Percentiles rank a stretch among this genome's conserved stretches.
Evolutionary conservation across 2,113 vertebrate genomes (phyloP).

Genomic region (Brachyhypopomus occidentalis): DNA sequence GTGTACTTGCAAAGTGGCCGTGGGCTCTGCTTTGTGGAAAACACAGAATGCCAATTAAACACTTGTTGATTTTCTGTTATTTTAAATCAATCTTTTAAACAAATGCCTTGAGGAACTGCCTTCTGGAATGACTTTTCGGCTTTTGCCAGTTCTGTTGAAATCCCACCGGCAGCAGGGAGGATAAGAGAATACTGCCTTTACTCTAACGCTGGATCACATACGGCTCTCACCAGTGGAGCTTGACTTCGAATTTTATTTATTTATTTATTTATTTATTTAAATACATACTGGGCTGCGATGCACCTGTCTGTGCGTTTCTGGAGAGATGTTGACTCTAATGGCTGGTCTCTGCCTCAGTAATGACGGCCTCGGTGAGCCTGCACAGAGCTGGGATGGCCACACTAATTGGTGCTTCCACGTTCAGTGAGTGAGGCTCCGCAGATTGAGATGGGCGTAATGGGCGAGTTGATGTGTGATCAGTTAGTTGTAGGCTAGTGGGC

Average conservation of each 20-base stretch:
- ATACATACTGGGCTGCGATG: too few species aligned
- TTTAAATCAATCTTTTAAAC: not conserved
- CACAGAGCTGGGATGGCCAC: slow-evolving; percentile 5
- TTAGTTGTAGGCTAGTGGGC: not conserved
- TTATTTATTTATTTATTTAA: too few species aligned
- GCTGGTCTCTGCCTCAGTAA: not conserved
- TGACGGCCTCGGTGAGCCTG: slow-evolving; percentile 2
- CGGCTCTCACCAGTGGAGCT: too few species aligned
- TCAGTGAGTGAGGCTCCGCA: not conserved
- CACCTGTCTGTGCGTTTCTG: not conserved
- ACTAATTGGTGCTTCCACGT: slow-evolving; percentile 5
- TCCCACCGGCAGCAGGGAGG: too few species aligned
- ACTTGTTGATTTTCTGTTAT: not conserved
- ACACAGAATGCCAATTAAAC: not conserved
- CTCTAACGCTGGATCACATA: too few species aligned
- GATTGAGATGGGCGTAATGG: not conserved
- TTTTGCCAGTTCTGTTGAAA: too few species aligned
- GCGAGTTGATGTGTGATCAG: not conserved
- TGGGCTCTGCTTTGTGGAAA: not conserved
- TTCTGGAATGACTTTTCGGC: not conserved
- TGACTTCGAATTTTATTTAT: too few species aligned
- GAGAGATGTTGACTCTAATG: not conserved
- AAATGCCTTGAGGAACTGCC: too few species aligned
- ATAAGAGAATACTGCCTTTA: too few species aligned
- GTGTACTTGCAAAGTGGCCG: not conserved